Percentiles rank a stretch among this genome's conserved stretches.
phyloP scores from a whole-genome alignment of 2,888 invertebrate species.

The Drosophila paramelanica region DNA sequence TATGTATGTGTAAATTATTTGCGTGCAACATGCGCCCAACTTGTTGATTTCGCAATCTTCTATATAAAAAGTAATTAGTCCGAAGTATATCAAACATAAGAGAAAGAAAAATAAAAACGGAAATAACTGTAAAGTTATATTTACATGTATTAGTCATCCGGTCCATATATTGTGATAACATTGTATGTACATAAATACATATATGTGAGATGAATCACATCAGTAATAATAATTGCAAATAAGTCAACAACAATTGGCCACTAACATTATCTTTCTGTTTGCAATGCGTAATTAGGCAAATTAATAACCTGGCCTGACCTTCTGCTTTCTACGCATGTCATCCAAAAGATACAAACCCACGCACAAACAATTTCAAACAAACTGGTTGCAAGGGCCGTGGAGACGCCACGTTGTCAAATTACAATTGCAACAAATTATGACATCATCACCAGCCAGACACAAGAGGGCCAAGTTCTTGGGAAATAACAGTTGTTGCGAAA shows the following conservation, averaged over 20 bases:
- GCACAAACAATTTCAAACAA: not conserved
- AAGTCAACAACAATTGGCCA: not conserved
- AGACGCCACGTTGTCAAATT: no score
- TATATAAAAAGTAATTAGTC: slow-evolving; percentile 15
- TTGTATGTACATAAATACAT: not conserved
- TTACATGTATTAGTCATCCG: slow-evolving; percentile 3
- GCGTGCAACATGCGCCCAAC: slow-evolving; percentile 28
- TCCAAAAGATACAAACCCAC: not conserved
- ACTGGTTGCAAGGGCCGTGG: not conserved
- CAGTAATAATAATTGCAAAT: not conserved
- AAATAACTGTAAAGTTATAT: slow-evolving; percentile 1
- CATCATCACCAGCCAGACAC: slow-evolving; percentile 17
- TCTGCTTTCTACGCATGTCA: slow-evolving; percentile 1
- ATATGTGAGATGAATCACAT: slow-evolving; percentile 32
- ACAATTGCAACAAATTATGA: slow-evolving; percentile 1
- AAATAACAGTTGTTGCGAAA: slow-evolving; percentile 1
- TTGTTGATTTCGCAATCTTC: slow-evolving; percentile 43
- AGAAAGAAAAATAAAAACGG: not conserved
- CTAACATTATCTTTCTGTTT: not conserved
- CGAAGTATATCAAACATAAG: not conserved
- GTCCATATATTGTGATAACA: not conserved
- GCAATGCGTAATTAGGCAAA: slow-evolving; percentile 1
- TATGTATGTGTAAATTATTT: slow-evolving; percentile 1
- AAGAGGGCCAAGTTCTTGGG: not conserved
- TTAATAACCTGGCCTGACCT: not conserved